Evolutionary conservation across 2,113 vertebrate species (phyloP).

Genomic region (Brienomyrus brachyistius): DNA sequence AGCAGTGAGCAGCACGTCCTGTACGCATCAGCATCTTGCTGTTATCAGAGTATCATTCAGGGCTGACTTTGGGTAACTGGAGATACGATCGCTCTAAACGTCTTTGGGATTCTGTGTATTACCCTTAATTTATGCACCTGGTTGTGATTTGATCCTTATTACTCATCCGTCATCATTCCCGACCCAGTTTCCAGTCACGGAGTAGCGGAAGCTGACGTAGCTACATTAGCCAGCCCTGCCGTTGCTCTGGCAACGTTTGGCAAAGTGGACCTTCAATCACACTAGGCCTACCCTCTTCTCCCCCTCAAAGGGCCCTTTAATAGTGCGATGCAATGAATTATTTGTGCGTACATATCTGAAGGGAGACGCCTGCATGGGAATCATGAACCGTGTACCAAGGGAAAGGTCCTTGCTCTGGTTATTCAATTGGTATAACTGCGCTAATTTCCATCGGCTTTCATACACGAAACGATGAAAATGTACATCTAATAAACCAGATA

Average conservation of each 20-base stretch:
- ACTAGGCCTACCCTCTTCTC: neutral
- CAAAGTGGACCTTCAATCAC: neutral
- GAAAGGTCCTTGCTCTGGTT: neutral
- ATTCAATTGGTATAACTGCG: neutral
- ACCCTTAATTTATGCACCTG: neutral
- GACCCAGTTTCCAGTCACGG: neutral
- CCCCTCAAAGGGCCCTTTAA: conserved; percentile 14
- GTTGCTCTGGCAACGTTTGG: neutral
- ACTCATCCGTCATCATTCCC: neutral
- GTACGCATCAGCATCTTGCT: neutral
- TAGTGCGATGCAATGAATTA: conserved; percentile 22
- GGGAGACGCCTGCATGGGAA: neutral
- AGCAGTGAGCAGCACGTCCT: neutral
- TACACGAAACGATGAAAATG: neutral
- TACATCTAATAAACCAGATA: neutral
- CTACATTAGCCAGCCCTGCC: neutral
- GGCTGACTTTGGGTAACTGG: neutral
- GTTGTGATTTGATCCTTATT: neutral
- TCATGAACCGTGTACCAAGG: neutral
- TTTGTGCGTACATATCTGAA: neutral
- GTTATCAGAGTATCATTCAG: neutral
- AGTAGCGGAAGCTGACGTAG: neutral
- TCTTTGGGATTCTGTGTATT: neutral
- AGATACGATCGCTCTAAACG: neutral
- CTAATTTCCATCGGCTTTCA: neutral